Evolutionary conservation across 2,888 invertebrate species (phyloP).

Genomic region (Drosophila mayaguana): DNA sequence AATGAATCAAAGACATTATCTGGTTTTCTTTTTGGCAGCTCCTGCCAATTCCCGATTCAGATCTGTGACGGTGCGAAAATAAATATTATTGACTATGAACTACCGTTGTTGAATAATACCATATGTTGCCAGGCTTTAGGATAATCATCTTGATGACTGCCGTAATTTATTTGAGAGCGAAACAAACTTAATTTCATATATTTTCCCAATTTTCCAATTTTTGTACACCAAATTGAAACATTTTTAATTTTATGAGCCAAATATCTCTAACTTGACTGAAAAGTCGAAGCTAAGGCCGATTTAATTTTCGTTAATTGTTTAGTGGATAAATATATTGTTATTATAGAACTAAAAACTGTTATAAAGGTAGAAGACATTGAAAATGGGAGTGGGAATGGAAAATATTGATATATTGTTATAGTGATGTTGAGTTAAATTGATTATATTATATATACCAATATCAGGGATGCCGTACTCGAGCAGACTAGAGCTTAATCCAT

Average conservation of each 20-base stretch:
- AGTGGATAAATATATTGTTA: too few relatives aligned
- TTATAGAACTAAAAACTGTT: too few relatives aligned
- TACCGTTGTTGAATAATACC: background rate
- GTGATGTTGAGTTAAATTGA: too few relatives aligned
- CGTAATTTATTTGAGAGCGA: background rate
- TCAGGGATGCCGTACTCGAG: too few relatives aligned
- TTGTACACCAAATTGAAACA: background rate
- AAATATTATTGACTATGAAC: background rate
- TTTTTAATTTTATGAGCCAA: background rate
- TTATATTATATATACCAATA: too few relatives aligned
- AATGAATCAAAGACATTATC: background rate
- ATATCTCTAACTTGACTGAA: background rate
- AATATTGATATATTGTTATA: too few relatives aligned
- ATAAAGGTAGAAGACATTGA: too few relatives aligned
- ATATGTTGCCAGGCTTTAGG: background rate
- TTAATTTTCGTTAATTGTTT: too few relatives aligned
- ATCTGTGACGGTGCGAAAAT: background rate
- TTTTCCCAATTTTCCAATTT: background rate
- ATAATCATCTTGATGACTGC: background rate
- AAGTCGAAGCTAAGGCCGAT: conserved; percentile 6
- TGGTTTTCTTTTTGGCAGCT: background rate
- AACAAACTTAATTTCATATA: background rate
- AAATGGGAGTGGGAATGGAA: too few relatives aligned
- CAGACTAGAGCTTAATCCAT: too few relatives aligned
- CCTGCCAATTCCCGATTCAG: background rate